Base-by-base conservation (phyloP, 2,888 invertebrate genomes). In the Scrobipalpa atriplicella region DNA sequence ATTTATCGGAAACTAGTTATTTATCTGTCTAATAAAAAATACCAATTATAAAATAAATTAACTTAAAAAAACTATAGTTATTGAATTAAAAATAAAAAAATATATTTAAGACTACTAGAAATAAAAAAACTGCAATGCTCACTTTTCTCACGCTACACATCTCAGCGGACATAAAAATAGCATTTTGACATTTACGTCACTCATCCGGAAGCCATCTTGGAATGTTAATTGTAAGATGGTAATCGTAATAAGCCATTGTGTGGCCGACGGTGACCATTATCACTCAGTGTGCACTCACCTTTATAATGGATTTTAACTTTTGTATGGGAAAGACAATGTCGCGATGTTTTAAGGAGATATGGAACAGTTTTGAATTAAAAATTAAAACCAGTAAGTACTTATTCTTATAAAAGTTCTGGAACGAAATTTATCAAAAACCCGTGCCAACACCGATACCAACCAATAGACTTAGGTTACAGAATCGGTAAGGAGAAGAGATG, bases 191-290 rank as follows among this genome's bases (percentile, higher is more conserved):
- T 89, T 86, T 83, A 83, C 79, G 79, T 82, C 81, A 77, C 74
- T 74, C 75, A 70, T 72, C 82, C 84, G 83, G 85, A 85, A 86
- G 83, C 79, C 79, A 77, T 73, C 69, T 73, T 75, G 83, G 90
- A 85, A 90, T 89, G 82, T 91, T 91, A 91, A 92, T 91, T 88
- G 89, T 89, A 87, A 75, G 87, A 90, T 89, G 78, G 71, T 91
- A 92, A 91, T 80, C 71, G 76, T 87, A 90, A 91, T 85, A 85
- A 89, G 84, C 82, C 89, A 90, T 92, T 92, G 91, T 92, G 84
- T 79, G 70, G 73, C 71, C 69, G 74, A 64, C 72, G 69, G 69
- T 73, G 66, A 70, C 74, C 75, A 78, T 78, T 81, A 81, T 82
- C 75, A 73, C 72, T 52, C 71, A 73, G 79, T 80, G 80, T 79